A percentile compares a stretch with the other conserved stretches of the same genome.
phyloP scores from a whole-genome alignment of 2,888 invertebrate species.

The Disparrhopalites patrizii region DNA sequence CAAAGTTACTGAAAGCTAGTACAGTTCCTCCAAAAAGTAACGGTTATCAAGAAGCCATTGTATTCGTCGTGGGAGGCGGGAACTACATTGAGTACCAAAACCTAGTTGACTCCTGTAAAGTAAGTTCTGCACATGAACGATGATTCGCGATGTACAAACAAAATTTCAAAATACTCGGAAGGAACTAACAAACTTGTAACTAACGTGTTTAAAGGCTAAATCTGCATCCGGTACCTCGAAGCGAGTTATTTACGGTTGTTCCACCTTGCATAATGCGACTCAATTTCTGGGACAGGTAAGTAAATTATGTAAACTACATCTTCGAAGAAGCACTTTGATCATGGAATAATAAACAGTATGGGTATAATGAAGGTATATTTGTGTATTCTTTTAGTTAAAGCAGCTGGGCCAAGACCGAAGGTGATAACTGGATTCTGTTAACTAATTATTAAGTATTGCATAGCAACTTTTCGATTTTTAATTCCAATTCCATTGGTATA shows the following conservation, averaged over 20 bases:
- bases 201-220: conserved; percentile 46
- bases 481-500: neutral
- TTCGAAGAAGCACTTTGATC: no score
- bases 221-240: conserved; percentile 63
- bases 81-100: conserved; percentile 99
- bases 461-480: no score
- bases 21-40: conserved; percentile 53
- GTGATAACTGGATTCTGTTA: neutral
- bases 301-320: neutral
- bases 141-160: neutral
- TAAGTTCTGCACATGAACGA: conserved; percentile 49
- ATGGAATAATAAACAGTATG: no score
- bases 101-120: conserved; percentile 88
- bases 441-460: neutral
- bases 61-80: conserved; percentile 88
- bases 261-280: conserved; percentile 86
- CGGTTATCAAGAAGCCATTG: conserved; percentile 81
- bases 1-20: conserved; percentile 76
- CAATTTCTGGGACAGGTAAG: conserved; percentile 86
- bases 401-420: conserved; percentile 20
- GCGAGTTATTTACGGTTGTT: conserved; percentile 90
- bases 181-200: neutral
- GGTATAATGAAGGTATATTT: no score
- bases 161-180: neutral
- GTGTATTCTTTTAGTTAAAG: conserved; percentile 8